A percentile compares a stretch with the other conserved stretches of the same genome.
Evolutionary conservation across 2,113 vertebrate species (phyloP).

Genomic region (Chaenogobius annularis): DNA sequence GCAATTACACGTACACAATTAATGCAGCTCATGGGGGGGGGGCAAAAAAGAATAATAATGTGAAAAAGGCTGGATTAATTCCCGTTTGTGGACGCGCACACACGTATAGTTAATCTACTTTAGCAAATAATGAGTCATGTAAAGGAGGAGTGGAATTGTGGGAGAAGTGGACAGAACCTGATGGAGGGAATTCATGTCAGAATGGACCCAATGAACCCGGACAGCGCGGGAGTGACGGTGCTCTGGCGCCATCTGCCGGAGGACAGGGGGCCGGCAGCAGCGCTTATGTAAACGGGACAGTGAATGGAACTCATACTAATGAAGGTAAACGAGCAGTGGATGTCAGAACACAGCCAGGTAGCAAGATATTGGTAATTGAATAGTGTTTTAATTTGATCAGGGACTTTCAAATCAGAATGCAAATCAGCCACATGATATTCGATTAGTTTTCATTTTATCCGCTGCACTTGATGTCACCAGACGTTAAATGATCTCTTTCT

Average conservation of each 20-base stretch:
- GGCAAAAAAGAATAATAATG: slow-evolving; percentile 20
- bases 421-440: neutral
- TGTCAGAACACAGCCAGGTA: neutral
- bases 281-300: slow-evolving; percentile 6
- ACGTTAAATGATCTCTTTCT: too few species aligned
- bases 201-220: slow-evolving; percentile 69
- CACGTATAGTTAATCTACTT: slow-evolving; percentile 51
- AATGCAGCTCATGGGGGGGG: slow-evolving; percentile 65
- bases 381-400: neutral
- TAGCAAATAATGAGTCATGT: slow-evolving; percentile 34
- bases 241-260: slow-evolving; percentile 67
- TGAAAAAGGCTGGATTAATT: slow-evolving; percentile 49
- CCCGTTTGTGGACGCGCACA: slow-evolving; percentile 58
- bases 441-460: too few species aligned
- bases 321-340: neutral
- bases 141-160: slow-evolving; percentile 29
- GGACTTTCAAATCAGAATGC: neutral
- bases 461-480: too few species aligned
- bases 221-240: rapidly evolving
- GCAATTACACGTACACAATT: slow-evolving; percentile 69
- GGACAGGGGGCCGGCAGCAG: rapidly evolving
- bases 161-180: slow-evolving; percentile 53
- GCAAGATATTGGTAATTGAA: neutral
- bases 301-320: neutral
- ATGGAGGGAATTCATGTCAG: slow-evolving; percentile 65